Percentiles rank a stretch among this genome's conserved stretches.
phyloP scores from a whole-genome alignment of 2,113 vertebrate species.

The Amazona vittata region DNA sequence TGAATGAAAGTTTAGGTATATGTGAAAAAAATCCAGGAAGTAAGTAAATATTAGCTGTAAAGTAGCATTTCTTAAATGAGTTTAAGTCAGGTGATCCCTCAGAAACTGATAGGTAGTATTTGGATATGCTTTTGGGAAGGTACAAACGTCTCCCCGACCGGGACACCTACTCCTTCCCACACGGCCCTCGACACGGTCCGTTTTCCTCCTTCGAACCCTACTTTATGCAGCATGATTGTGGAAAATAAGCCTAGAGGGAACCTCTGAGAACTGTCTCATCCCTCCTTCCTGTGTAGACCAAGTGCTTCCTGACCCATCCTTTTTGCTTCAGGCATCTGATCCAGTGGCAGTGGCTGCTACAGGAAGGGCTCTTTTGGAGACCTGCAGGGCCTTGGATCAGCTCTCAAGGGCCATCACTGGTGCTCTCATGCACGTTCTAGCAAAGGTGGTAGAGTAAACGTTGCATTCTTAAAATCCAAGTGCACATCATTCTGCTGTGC shows the following conservation, averaged over 20 bases:
- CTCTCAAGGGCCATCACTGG: background rate
- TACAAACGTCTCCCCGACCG: too few relatives aligned
- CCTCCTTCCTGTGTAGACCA: too few relatives aligned
- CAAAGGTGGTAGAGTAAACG: background rate
- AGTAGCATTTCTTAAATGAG: background rate
- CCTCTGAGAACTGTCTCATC: background rate
- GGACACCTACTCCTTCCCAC: too few relatives aligned
- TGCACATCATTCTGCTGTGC: background rate
- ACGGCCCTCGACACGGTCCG: too few relatives aligned
- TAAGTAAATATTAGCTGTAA: background rate
- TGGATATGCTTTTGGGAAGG: background rate
- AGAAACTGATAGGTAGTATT: background rate
- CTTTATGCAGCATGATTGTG: background rate
- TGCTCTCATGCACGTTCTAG: background rate
- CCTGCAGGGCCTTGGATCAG: background rate
- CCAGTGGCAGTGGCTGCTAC: accelerated
- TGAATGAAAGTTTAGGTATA: background rate
- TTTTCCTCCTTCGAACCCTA: too few relatives aligned
- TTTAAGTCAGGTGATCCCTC: background rate
- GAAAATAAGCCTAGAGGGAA: background rate
- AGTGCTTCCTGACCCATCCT: background rate
- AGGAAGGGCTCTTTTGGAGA: background rate
- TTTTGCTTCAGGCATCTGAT: background rate
- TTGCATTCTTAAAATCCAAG: background rate
- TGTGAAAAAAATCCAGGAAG: background rate